Evolutionary conservation across 2,888 invertebrate genomes (phyloP).

Genomic region (Polyommatus iphigenia): DNA sequence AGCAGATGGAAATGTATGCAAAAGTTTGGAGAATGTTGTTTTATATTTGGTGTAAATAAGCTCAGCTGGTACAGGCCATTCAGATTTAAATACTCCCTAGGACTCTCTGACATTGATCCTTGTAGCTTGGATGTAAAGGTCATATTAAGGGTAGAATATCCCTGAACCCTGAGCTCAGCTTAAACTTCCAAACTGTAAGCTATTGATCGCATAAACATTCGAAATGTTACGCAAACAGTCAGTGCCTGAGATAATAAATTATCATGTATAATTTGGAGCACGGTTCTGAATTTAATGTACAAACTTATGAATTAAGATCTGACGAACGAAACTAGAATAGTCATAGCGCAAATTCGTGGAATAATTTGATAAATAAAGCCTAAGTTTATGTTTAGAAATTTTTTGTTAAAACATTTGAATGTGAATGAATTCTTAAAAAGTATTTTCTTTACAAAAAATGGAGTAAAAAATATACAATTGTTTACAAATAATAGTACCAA

Average conservation of each 20-base stretch:
- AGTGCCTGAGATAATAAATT: background rate
- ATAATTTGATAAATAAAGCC: too few species aligned
- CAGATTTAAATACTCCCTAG: background rate
- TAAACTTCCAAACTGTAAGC: constrained; percentile 4
- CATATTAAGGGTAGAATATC: background rate
- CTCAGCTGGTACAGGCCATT: background rate
- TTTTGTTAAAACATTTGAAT: too few species aligned
- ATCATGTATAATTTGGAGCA: constrained; percentile 5
- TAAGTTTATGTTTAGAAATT: too few species aligned
- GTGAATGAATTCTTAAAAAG: too few species aligned
- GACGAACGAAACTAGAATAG: too few species aligned
- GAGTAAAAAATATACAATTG: too few species aligned
- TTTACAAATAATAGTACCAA: too few species aligned
- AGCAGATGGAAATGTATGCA: background rate
- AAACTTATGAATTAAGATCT: background rate
- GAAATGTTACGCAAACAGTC: constrained; percentile 14
- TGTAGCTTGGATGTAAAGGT: background rate
- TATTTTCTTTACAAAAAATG: too few species aligned
- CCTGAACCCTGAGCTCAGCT: background rate
- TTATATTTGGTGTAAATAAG: background rate
- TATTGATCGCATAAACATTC: constrained; percentile 13
- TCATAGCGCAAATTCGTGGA: too few species aligned
- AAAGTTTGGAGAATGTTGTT: background rate
- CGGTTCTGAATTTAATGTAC: background rate
- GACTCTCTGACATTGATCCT: background rate